These are phyloP conservation scores for Solenodon paradoxus DNA, from an alignment of 2,113 vertebrate species.

Conservation along the genomic window DNA sequence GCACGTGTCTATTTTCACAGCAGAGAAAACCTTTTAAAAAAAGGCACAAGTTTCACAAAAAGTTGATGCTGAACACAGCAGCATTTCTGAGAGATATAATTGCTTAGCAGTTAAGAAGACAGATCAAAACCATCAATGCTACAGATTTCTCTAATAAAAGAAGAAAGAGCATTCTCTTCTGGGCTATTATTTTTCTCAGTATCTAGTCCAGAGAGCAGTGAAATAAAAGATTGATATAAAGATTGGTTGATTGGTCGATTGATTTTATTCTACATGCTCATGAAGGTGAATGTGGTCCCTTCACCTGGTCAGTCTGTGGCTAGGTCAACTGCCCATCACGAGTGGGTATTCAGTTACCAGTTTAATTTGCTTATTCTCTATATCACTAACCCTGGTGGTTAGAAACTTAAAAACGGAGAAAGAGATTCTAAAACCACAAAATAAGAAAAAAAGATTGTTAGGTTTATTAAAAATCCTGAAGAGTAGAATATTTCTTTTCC, in stretches of 20 bases:
- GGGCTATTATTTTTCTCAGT: not conserved
- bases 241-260: not conserved
- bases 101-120: not conserved
- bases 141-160: not conserved
- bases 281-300: not conserved
- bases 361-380: not conserved
- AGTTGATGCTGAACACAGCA: not conserved
- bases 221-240: not conserved
- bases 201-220: not conserved
- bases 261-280: not conserved
- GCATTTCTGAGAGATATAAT: not conserved
- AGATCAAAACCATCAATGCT: not conserved
- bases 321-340: no score
- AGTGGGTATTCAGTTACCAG: not conserved
- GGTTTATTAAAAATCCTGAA: not conserved
- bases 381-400: not conserved
- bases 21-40: not conserved
- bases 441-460: not conserved
- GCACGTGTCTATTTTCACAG: not conserved
- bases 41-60: not conserved
- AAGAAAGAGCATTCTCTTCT: not conserved
- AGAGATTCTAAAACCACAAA: not conserved
- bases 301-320: no score
- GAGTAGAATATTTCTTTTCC: not conserved
- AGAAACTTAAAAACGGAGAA: not conserved